Evolutionary conservation across 2,888 invertebrate species (phyloP).

Genomic region (Ectemnius lituratus): DNA sequence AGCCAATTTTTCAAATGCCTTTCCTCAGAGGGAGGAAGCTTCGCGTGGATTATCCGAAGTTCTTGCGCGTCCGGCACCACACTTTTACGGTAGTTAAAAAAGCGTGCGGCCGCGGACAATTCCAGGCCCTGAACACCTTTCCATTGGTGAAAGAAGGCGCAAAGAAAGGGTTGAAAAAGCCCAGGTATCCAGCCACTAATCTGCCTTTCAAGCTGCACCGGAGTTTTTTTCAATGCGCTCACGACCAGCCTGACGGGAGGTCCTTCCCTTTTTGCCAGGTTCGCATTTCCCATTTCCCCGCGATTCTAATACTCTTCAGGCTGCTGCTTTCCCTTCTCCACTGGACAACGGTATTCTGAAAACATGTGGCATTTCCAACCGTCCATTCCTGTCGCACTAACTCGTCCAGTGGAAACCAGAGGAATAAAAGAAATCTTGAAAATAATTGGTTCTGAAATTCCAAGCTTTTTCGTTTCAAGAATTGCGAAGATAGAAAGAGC

Average conservation of each 20-base stretch:
- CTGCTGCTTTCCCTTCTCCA: neutral
- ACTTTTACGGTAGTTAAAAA: conserved; percentile 41
- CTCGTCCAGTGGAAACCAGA: too few relatives aligned
- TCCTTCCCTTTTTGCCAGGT: conserved; percentile 24
- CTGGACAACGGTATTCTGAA: conserved; percentile 8
- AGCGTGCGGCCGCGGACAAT: conserved; percentile 50
- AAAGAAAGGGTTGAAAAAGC: conserved; percentile 61
- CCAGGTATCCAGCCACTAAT: conserved; percentile 60
- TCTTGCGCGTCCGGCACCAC: conserved; percentile 23
- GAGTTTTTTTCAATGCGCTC: conserved; percentile 27
- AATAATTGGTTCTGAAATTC: neutral
- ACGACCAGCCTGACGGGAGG: conserved; percentile 21
- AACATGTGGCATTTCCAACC: neutral
- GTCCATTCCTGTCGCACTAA: neutral
- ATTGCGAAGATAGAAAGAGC: neutral
- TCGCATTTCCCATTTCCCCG: neutral
- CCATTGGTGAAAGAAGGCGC: conserved; percentile 33
- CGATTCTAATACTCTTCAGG: neutral
- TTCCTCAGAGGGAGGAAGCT: neutral
- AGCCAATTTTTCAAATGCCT: conserved; percentile 7
- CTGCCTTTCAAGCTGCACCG: conserved; percentile 26
- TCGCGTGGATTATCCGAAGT: conserved; percentile 27
- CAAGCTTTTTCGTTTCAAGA: neutral
- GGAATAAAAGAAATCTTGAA: too few relatives aligned
- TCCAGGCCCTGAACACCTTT: conserved; percentile 42